Evolutionary conservation across 2,113 vertebrate species (phyloP), one percentile per base, ranked within the genome.

Genomic region (Ovibos moschatus): DNA sequence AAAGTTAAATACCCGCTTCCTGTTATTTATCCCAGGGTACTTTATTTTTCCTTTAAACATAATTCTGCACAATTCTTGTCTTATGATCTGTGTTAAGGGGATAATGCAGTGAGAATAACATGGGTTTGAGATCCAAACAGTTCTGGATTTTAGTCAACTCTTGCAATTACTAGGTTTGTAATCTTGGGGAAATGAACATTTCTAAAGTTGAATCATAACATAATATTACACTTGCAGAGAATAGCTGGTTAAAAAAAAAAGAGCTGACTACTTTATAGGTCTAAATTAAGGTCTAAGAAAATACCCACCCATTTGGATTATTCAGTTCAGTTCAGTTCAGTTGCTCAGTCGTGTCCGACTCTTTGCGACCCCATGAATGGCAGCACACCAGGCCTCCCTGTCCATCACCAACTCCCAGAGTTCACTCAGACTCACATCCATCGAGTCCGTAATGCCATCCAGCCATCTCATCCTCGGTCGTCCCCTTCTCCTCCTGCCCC

Each of bases 221-320:
- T 58, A 43, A 47, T 15, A 60, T 21, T 78, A 76, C 76, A 47
- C 28, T 36, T 64, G 88, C 8, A 55, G 11, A 94, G 12, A 9
- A 7, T 25, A 76, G 25, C 14, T 33, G 47, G 36, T 30, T n/a
- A 84, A 67, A 30, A 45, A 45, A 51, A 43, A 43, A 79, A 19
- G 19, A 33, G 28, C 50, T n/a, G 40, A 15, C 10, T 64, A 23
- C 43, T 64, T 79, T 74, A 36, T 93, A n/a, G 27, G 15, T 89
- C 19, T 86, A 91, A 95, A 88, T 57, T 78, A 51, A 91, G 17
- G 45, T 43, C 36, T 53, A n/a, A 95, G 62, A 79, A 94, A 95
- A 87, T 79, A 58, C 21, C 40, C 27, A 7, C 30, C 10, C 5
- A 14, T n/a, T 13, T 62, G 14, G 1, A 4, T 14, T 25, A n/a